phyloP scores from a whole-genome alignment of 1,140 invertebrate species.

The Sycobia sp. region DNA sequence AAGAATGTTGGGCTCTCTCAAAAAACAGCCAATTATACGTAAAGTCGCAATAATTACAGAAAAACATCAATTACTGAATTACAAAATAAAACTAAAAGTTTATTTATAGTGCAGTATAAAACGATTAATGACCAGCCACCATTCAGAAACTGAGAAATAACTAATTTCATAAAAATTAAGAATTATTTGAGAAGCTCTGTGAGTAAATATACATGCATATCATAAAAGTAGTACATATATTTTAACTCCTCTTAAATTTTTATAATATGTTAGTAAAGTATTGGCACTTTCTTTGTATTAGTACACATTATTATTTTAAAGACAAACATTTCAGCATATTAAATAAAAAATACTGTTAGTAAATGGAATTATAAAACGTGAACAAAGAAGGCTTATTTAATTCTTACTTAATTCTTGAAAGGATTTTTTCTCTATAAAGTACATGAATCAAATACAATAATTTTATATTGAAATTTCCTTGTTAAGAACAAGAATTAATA shows the following conservation, averaged over 20 bases:
- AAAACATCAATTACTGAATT: slow-evolving; percentile 25
- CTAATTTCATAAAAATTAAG: slow-evolving; percentile 5
- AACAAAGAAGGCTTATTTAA: no score
- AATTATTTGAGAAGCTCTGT: slow-evolving; percentile 19
- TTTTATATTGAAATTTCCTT: background rate
- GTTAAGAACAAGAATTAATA: background rate
- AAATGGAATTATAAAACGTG: no score
- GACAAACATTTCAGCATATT: no score
- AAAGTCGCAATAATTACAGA: slow-evolving; percentile 26
- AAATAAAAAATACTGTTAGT: no score
- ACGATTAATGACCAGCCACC: slow-evolving; percentile 50
- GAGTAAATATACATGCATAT: slow-evolving; percentile 23
- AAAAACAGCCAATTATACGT: slow-evolving; percentile 46
- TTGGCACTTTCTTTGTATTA: slow-evolving; percentile 27
- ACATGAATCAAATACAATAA: no score
- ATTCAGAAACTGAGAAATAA: slow-evolving; percentile 39
- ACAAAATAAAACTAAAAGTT: slow-evolving; percentile 32
- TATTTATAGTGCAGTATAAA: slow-evolving; percentile 35
- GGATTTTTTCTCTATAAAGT: no score
- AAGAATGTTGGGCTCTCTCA: slow-evolving; percentile 14
- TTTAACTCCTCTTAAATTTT: background rate
- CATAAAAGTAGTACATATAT: slow-evolving; percentile 7
- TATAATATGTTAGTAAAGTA: background rate
- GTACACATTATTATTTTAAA: background rate
- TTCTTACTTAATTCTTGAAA: no score